Percentiles rank a stretch among this genome's conserved stretches.
These are phyloP conservation scores for Stigmatopora nigra DNA, from an alignment of 2,113 vertebrate species.

Conservation along the genomic window DNA sequence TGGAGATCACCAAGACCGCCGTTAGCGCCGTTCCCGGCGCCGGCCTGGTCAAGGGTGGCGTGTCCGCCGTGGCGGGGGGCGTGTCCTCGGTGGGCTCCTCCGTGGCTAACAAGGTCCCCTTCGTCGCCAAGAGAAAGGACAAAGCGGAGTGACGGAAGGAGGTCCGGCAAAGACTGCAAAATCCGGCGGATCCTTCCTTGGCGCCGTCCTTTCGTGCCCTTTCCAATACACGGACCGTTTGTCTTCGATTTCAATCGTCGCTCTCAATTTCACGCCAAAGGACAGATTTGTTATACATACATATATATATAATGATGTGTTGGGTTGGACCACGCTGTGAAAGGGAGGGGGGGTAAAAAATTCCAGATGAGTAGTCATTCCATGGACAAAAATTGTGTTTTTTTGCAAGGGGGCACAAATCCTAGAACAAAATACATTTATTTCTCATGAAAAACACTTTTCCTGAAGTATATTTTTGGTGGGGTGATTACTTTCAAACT, in stretches of 20 bases:
- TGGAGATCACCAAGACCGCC: constrained; percentile 71
- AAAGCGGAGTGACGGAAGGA: constrained; percentile 68
- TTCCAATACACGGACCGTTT: constrained; percentile 2
- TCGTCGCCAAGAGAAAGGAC: constrained; percentile 71
- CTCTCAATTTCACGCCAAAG: background rate
- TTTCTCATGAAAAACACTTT: too few species aligned
- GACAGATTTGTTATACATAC: too few species aligned
- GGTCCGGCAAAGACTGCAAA: constrained; percentile 5
- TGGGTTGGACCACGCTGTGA: background rate
- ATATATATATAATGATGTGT: background rate
- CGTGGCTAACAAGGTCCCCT: constrained; percentile 71
- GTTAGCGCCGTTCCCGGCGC: constrained; percentile 70
- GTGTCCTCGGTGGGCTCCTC: constrained; percentile 68
- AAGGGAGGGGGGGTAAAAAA: background rate
- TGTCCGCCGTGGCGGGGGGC: constrained; percentile 69
- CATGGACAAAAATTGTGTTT: background rate
- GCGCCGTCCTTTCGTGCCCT: constrained; percentile 18
- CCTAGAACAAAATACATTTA: background rate
- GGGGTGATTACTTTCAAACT: too few species aligned
- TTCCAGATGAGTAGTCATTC: background rate
- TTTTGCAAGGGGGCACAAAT: background rate
- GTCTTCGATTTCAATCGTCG: constrained; percentile 8
- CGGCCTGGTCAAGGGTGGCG: constrained; percentile 71
- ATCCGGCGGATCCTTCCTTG: constrained; percentile 12
- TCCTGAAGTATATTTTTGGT: too few species aligned